These are phyloP conservation scores for Aleiodes leptofemur DNA, from an alignment of 2,888 invertebrate species.

Conservation along the genomic window DNA sequence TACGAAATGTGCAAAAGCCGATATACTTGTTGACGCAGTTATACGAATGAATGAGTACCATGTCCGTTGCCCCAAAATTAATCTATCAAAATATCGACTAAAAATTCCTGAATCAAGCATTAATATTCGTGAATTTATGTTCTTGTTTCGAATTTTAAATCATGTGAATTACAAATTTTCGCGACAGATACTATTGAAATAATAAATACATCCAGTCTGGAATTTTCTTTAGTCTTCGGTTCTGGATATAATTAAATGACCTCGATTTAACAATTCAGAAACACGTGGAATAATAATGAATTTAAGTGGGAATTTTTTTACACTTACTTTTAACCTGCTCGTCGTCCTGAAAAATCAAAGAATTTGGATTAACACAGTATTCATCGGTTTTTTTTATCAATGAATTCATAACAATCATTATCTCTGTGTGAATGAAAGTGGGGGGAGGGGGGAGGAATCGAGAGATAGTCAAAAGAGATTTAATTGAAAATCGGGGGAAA, in stretches of 20 bases:
- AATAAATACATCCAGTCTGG: conserved; percentile 33
- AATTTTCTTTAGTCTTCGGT: conserved; percentile 32
- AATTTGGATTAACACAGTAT: background rate
- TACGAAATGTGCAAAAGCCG: conserved; percentile 28
- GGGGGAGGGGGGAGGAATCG: background rate
- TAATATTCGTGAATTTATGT: conserved; percentile 40
- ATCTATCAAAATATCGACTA: conserved; percentile 9
- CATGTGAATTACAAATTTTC: background rate
- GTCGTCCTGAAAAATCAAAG: conserved; percentile 68
- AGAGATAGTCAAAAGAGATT: conserved; percentile 22
- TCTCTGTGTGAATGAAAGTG: background rate
- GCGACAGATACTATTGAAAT: conserved; percentile 32
- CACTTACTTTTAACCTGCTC: conserved; percentile 70
- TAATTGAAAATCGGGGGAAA: conserved; percentile 32
- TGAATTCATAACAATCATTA: conserved; percentile 14
- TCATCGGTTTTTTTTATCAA: background rate
- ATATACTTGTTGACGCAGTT: conserved; percentile 35
- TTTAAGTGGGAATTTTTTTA: background rate
- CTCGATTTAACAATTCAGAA: background rate
- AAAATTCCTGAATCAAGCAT: conserved; percentile 13
- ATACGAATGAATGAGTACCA: conserved; percentile 23
- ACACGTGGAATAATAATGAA: conserved; percentile 8
- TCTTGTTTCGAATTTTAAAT: background rate
- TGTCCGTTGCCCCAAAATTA: conserved; percentile 3
- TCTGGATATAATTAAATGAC: conserved; percentile 33